Conservation (phyloP, 2,888 invertebrate genomes). For the Pharmacophagus antenor region DNA sequence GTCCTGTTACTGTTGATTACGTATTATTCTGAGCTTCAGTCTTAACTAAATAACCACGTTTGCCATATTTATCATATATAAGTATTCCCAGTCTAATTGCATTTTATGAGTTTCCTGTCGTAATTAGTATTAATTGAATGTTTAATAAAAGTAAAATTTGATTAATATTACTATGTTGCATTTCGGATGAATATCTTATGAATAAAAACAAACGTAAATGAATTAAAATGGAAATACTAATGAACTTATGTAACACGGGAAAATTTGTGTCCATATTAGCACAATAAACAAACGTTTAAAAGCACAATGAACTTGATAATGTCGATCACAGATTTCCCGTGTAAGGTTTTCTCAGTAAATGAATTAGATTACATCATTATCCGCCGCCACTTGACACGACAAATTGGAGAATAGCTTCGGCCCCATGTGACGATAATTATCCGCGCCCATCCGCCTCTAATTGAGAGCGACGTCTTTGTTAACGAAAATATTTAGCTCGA, state of each 20-base stretch:
- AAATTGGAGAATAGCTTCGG: conserved; percentile 22
- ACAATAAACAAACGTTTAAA: background rate
- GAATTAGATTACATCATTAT: conserved; percentile 24
- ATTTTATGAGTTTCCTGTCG: too few relatives aligned
- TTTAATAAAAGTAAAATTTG: too few relatives aligned
- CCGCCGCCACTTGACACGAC: conserved; percentile 21
- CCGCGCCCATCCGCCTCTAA: conserved; percentile 9
- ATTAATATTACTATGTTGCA: too few relatives aligned
- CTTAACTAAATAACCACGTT: too few relatives aligned
- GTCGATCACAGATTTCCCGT: background rate
- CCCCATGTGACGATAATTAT: conserved; percentile 24
- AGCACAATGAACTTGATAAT: background rate
- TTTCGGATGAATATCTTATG: too few relatives aligned
- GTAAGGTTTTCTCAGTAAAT: conserved; percentile 18
- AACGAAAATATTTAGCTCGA: background rate
- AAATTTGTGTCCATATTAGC: background rate
- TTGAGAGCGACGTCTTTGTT: conserved; percentile 14
- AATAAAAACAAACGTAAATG: too few relatives aligned
- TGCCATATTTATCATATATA: too few relatives aligned
- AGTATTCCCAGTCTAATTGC: too few relatives aligned
- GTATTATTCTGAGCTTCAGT: background rate
- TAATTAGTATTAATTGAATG: too few relatives aligned
- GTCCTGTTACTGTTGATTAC: background rate
- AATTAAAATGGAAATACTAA: background rate
- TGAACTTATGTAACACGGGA: background rate